phyloP scores from a whole-genome alignment of 2,888 invertebrate species.

The Tipula lateralis region DNA sequence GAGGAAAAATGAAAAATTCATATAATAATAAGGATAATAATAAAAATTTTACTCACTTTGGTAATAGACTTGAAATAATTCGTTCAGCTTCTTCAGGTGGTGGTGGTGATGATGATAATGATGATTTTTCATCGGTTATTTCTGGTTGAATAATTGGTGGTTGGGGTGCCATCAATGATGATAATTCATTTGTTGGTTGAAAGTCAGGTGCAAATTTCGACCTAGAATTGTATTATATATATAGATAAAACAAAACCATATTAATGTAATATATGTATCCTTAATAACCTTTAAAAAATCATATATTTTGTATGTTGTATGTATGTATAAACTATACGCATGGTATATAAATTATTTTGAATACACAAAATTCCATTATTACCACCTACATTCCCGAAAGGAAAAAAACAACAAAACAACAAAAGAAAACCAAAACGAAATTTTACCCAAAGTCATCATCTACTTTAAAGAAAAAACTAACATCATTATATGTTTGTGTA shows the following conservation, averaged over 20 bases:
- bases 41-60: slow-evolving; percentile 55
- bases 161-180: slow-evolving; percentile 33
- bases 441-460: slow-evolving; percentile 3
- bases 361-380: background rate
- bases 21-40: slow-evolving; percentile 35
- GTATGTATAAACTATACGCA: background rate
- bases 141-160: slow-evolving; percentile 33
- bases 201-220: slow-evolving; percentile 69
- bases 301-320: background rate
- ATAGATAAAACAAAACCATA: background rate
- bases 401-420: too few relatives aligned
- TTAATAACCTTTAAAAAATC: background rate
- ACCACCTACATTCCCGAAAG: background rate
- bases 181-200: slow-evolving; percentile 56
- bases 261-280: background rate
- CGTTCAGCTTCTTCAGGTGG: slow-evolving; percentile 73
- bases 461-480: background rate
- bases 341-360: background rate
- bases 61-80: slow-evolving; percentile 68
- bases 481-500: background rate
- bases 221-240: slow-evolving; percentile 43
- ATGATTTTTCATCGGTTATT: slow-evolving; percentile 34
- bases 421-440: background rate
- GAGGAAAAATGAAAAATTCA: slow-evolving; percentile 24
- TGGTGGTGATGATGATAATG: slow-evolving; percentile 51